phyloP scores from a whole-genome alignment of 2,888 invertebrate species.

The Orthosia gothica region DNA sequence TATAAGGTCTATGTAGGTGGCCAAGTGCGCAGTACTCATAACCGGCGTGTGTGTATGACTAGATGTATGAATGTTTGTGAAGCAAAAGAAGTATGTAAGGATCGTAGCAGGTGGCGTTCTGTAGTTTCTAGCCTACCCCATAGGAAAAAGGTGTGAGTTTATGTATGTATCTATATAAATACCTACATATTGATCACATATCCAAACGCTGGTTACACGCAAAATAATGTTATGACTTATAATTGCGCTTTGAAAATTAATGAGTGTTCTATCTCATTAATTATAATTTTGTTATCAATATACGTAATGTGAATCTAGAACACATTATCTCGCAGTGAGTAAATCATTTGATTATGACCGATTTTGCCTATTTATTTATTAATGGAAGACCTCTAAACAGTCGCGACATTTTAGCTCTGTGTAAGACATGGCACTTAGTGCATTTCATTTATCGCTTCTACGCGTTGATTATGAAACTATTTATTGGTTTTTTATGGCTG shows the following conservation, averaged over 20 bases:
- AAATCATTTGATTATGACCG: conserved; percentile 68
- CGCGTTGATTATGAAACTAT: conserved; percentile 12
- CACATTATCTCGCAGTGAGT: conserved; percentile 73
- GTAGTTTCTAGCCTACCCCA: too few species aligned
- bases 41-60: too few species aligned
- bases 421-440: conserved; percentile 28
- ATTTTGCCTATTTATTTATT: conserved; percentile 64
- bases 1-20: too few species aligned
- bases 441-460: conserved; percentile 19
- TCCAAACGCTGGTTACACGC: conserved; percentile 32
- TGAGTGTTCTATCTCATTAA: conserved; percentile 53
- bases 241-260: conserved; percentile 48
- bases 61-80: too few species aligned
- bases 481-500: conserved; percentile 15
- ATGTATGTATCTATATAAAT: too few species aligned
- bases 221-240: conserved; percentile 45
- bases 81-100: too few species aligned
- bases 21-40: too few species aligned
- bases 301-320: conserved; percentile 70
- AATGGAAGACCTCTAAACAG: conserved; percentile 49
- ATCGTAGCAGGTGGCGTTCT: too few species aligned
- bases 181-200: conserved; percentile 23
- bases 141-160: too few species aligned
- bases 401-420: conserved; percentile 34
- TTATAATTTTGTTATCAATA: conserved; percentile 58